Base-by-base conservation (phyloP, 2,888 invertebrate genomes). In the Lissonota sp. region DNA sequence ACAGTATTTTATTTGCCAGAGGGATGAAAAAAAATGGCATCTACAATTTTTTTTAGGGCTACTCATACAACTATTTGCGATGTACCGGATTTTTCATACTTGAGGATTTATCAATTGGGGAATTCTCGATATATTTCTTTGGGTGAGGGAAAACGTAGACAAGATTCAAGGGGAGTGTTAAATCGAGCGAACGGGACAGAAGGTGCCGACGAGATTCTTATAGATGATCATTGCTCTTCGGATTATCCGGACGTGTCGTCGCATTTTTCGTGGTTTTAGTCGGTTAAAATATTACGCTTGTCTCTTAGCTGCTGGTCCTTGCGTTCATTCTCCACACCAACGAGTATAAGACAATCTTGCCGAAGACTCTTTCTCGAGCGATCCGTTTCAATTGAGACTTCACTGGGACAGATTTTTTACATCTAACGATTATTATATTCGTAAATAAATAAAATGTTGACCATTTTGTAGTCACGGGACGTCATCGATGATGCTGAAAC, bases 111-210 rank as follows among this genome's bases (percentile, higher is more conserved):
- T 53, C n/a, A 76, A 58, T 72, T 69, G 16, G 26, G 55, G 26
- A 12, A 58, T 63, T 62, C 14, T n/a, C 58, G 39, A 7, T 66
- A 53, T 57, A 53, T 57, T 78, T 78, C 70, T 26, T 63, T 63
- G 42, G 51, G 51, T 37, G 39, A 3, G 3, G 26, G 26, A 3
- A 53, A 58, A 66, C 57, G 70, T 26, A 12, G 62, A 51, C 67
- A 67, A 78, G 74, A 78, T 71, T 75, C 62, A 49, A 87, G 87
- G 79, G 85, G 57, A 71, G 85, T 79, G 86, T 85, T 87, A 88
- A 89, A 89, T 87, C 86, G 86, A 88, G 84, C 85, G 85, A 83
- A 80, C 74, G 84, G 84, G 88, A 84, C 89, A 90, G 89, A 90
- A 88, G 89, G 88, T 88, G 79, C 84, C 82, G 85, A 79, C 86